These are phyloP conservation scores for Cyprinodon brontotheroides DNA, from an alignment of 2,113 vertebrate genomes.

Conservation along the genomic window DNA sequence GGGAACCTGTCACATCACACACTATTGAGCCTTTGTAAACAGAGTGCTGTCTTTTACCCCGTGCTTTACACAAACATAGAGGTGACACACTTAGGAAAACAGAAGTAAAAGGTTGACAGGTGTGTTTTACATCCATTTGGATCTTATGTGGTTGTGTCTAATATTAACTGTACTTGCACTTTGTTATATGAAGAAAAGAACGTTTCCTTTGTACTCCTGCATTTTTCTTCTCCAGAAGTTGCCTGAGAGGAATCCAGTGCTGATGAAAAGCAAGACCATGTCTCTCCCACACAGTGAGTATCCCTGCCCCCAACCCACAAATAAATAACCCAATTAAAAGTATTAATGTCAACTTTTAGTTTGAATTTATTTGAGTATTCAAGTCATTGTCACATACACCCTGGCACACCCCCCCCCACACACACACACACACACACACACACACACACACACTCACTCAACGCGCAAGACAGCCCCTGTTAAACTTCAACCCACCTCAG, in stretches of 20 bases:
- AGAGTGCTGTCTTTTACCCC: background rate
- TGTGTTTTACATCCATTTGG: background rate
- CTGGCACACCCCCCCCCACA: conserved; percentile 2
- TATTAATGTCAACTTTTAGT: too few species aligned
- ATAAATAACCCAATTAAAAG: background rate
- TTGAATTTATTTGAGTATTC: conserved; percentile 49
- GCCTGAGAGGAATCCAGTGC: conserved; percentile 80
- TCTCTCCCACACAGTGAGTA: conserved; percentile 83
- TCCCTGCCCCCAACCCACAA: background rate
- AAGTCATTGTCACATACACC: too few species aligned
- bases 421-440: background rate
- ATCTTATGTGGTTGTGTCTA: background rate
- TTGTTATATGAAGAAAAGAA: conserved; percentile 1
- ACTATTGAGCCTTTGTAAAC: background rate
- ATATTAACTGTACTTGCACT: background rate
- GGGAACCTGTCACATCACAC: background rate
- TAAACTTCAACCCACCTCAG: conserved; percentile 62
- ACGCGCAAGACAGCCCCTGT: conserved; percentile 21
- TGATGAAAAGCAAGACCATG: conserved; percentile 83
- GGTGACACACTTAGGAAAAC: background rate
- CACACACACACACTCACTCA: background rate
- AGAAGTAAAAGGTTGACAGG: background rate
- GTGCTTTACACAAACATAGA: background rate
- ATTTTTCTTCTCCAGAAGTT: conserved; percentile 78
- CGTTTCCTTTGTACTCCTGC: conserved; percentile 26